Evolutionary conservation across 2,113 vertebrate species (phyloP).

Genomic region (Balaeniceps rex): DNA sequence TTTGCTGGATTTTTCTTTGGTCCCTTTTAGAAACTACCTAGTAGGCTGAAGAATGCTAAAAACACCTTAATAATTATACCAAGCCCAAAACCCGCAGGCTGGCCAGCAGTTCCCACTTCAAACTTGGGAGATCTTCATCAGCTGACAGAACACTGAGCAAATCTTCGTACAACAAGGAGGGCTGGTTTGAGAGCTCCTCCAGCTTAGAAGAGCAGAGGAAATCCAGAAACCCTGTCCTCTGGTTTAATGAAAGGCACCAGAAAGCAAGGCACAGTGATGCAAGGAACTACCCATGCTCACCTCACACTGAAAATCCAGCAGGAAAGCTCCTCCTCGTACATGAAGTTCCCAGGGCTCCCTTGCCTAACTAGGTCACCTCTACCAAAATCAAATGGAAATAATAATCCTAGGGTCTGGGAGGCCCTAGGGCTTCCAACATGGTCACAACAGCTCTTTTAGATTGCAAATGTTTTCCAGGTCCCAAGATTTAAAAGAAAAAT

Average conservation of each 20-base stretch:
- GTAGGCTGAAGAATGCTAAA: not conserved
- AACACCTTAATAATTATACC: not conserved
- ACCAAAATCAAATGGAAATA: constrained; percentile 21
- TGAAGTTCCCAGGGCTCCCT: not conserved
- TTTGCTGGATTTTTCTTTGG: not conserved
- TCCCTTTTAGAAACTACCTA: not conserved
- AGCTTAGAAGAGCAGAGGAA: not conserved
- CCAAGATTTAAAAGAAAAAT: not conserved
- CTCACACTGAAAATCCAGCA: not conserved
- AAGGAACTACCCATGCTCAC: not conserved
- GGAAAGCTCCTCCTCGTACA: not conserved
- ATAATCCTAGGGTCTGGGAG: not conserved
- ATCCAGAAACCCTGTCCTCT: not conserved
- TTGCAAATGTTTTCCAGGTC: not conserved
- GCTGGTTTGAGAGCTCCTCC: not conserved
- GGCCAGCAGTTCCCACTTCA: not conserved
- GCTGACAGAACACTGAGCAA: not conserved
- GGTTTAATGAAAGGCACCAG: not conserved
- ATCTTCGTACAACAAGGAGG: not conserved
- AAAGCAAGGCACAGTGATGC: not conserved
- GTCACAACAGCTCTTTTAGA: not conserved
- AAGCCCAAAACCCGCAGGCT: not conserved
- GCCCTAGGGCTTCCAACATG: not conserved
- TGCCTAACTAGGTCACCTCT: constrained; percentile 20
- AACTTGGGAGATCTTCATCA: not conserved